These are phyloP conservation scores for Psittacula cyanocephala DNA, from an alignment of 2,113 vertebrate species.

Conservation along the genomic window DNA sequence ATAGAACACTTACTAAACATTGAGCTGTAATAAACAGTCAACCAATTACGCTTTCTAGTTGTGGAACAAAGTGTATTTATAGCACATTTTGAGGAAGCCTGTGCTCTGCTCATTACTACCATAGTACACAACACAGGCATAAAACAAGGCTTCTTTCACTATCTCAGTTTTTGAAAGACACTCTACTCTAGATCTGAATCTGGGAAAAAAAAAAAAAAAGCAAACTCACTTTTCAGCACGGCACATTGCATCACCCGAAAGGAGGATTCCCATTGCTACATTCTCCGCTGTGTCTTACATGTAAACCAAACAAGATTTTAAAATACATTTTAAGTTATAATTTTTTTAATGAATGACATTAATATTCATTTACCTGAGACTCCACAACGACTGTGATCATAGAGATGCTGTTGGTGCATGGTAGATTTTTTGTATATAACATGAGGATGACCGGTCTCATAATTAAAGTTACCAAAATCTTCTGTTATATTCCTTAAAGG, in stretches of 20 bases:
- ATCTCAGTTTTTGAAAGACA: not conserved
- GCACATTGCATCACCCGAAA: not conserved
- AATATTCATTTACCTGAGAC: constrained; percentile 86
- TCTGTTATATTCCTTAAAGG: constrained; percentile 92
- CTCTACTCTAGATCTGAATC: not conserved
- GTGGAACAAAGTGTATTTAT: not conserved
- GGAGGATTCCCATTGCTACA: not conserved
- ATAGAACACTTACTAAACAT: not conserved
- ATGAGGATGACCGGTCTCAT: constrained; percentile 92
- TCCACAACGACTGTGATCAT: constrained; percentile 90
- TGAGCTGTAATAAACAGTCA: not conserved
- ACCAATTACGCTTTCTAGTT: not conserved
- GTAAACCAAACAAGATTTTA: not conserved
- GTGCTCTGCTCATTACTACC: not conserved
- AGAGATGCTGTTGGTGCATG: constrained; percentile 83
- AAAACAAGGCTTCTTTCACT: not conserved
- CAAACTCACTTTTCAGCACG: not conserved
- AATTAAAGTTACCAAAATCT: constrained; percentile 85
- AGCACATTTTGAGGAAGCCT: not conserved
- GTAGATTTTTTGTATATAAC: constrained; percentile 99
- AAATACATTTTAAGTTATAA: not conserved
- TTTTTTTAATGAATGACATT: not conserved
- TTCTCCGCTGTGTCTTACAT: not conserved
- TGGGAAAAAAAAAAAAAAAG: not conserved
- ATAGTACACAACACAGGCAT: not conserved